Evolutionary conservation across 2,797 vertebrate species (phyloP).

Genomic region (Oreortyx pictus): DNA sequence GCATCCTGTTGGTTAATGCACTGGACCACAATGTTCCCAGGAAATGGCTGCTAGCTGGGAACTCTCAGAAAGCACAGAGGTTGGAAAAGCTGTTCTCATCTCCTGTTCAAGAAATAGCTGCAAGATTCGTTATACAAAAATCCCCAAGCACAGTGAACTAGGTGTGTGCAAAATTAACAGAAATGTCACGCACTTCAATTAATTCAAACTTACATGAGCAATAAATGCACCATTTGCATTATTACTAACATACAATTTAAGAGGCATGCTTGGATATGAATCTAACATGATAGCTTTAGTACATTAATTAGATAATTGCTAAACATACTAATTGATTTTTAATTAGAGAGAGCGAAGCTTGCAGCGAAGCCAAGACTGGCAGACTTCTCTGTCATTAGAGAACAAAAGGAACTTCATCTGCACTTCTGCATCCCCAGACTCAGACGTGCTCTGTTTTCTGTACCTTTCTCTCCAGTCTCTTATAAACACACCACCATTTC

Average conservation of each 20-base stretch:
- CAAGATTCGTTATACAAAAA: not conserved
- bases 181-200: not conserved
- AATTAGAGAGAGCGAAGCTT: slow-evolving; percentile 52
- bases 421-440: not conserved
- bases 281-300: slow-evolving; percentile 56
- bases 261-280: slow-evolving; percentile 64
- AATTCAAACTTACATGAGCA: not conserved
- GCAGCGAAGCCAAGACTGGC: slow-evolving; percentile 35
- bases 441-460: rapidly evolving
- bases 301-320: slow-evolving; percentile 69
- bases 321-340: slow-evolving; percentile 70
- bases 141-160: not conserved
- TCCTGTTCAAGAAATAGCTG: not conserved
- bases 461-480: not conserved
- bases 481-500: not conserved
- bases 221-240: slow-evolving; percentile 10
- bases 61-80: not conserved
- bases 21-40: not conserved
- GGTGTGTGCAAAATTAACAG: not conserved
- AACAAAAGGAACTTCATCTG: slow-evolving; percentile 16
- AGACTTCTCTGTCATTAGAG: slow-evolving; percentile 30
- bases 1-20: rapidly evolving
- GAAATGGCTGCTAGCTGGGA: not conserved
- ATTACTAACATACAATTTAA: slow-evolving; percentile 3
- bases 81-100: not conserved